Conservation (phyloP, 2,797 vertebrate genomes). For the Astyanax mexicanus region DNA sequence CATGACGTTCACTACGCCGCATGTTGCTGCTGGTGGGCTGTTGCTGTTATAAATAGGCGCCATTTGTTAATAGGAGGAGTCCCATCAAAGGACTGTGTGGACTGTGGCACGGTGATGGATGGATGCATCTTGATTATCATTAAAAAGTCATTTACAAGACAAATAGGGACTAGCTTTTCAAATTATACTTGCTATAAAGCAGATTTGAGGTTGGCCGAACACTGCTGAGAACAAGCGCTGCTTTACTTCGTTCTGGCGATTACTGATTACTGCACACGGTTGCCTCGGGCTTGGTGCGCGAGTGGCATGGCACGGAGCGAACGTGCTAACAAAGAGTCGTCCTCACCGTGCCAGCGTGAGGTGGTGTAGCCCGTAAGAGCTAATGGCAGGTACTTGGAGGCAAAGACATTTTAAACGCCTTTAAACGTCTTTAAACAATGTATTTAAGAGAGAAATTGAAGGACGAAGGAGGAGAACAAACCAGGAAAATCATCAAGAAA, state of each 20-base stretch:
- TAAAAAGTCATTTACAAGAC: constrained; percentile 77
- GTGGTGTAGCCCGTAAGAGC: neutral
- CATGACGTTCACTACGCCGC: constrained; percentile 54
- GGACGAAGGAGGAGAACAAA: constrained; percentile 67
- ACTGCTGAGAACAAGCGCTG: constrained; percentile 48
- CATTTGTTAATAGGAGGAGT: constrained; percentile 70
- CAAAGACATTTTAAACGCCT: constrained; percentile 63
- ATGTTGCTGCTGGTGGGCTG: constrained; percentile 54
- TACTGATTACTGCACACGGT: constrained; percentile 40
- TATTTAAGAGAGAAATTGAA: constrained; percentile 69
- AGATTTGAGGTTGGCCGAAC: constrained; percentile 54
- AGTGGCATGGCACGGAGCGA: neutral
- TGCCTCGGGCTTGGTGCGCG: neutral
- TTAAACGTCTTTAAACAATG: constrained; percentile 75
- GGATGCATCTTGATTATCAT: constrained; percentile 71
- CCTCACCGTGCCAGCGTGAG: neutral
- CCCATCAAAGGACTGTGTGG: constrained; percentile 64
- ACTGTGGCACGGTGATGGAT: constrained; percentile 70
- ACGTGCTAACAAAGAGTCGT: neutral
- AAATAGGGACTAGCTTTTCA: constrained; percentile 69
- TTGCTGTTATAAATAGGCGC: constrained; percentile 72
- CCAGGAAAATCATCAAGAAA: constrained; percentile 72
- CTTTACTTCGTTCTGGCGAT: constrained; percentile 46
- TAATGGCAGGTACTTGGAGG: constrained; percentile 9
- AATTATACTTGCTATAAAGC: constrained; percentile 68